Conservation (phyloP, 2,888 invertebrate genomes). For the Crepidodera aurea region DNA sequence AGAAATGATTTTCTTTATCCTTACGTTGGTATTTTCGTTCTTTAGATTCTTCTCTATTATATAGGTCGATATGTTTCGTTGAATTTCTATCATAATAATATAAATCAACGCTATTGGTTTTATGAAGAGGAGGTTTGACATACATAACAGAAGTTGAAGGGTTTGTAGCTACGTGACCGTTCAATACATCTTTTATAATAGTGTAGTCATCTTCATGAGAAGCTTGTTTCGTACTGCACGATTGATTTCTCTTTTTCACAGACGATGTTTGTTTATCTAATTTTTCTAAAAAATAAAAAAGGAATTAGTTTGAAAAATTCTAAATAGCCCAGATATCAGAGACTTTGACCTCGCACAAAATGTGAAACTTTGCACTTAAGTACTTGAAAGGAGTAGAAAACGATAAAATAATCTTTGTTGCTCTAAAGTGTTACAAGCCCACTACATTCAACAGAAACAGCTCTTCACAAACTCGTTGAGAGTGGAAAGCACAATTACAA, state of each 20-base stretch:
- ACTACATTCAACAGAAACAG: no score
- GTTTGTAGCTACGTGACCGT: neutral
- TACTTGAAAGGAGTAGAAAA: no score
- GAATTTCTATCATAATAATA: neutral
- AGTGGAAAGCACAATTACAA: no score
- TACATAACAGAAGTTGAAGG: conserved; percentile 16
- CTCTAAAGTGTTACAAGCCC: no score
- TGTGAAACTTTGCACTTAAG: no score
- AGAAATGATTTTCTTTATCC: conserved; percentile 22
- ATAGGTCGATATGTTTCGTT: neutral
- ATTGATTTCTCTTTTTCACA: neutral
- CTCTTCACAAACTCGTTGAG: no score
- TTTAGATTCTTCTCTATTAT: neutral
- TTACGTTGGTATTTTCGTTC: neutral
- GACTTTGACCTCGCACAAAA: no score
- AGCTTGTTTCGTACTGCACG: neutral
- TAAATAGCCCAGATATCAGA: no score
- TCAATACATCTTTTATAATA: neutral
- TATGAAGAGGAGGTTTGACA: conserved; percentile 1
- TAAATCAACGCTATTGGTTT: neutral
- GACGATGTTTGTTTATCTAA: neutral
- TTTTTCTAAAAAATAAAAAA: no score
- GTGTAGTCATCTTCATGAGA: neutral
- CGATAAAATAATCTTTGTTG: no score
- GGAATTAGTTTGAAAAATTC: no score